Evolutionary conservation across 2,888 invertebrate species (phyloP).

Genomic region (Nemotelus nigrinus): DNA sequence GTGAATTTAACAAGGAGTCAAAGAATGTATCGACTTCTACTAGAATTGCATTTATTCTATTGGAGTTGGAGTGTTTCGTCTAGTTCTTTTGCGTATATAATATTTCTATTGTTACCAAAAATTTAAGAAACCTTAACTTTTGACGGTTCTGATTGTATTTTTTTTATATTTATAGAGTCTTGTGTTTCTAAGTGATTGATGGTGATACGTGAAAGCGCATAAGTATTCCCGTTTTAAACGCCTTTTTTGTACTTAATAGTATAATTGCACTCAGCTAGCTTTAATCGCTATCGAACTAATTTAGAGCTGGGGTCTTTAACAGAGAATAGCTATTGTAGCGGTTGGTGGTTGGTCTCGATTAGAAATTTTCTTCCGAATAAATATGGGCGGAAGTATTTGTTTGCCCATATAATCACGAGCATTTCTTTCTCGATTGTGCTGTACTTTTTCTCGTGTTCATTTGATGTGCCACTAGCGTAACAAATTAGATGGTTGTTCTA

Average conservation of each 20-base stretch:
- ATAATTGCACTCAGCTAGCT: not conserved
- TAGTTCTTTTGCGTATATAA: not conserved
- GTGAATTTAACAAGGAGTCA: not conserved
- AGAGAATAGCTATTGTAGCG: not conserved
- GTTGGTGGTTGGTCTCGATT: conserved; percentile 48
- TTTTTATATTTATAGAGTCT: no score
- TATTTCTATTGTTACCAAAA: conserved; percentile 1
- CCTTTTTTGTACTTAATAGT: conserved; percentile 10
- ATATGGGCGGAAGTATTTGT: conserved; percentile 50
- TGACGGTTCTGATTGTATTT: not conserved
- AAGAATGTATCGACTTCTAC: not conserved
- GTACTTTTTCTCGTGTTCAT: conserved; percentile 46
- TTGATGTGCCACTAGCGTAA: conserved; percentile 50
- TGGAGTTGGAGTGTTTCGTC: not conserved
- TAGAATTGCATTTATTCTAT: not conserved
- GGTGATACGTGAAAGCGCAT: not conserved
- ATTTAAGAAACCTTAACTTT: not conserved
- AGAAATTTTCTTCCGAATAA: conserved; percentile 46
- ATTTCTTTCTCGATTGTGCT: conserved; percentile 53
- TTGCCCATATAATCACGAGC: conserved; percentile 48
- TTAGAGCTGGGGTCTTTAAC: conserved; percentile 18
- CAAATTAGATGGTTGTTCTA: conserved; percentile 51
- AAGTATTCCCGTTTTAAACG: conserved; percentile 12
- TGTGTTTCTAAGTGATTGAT: no score
- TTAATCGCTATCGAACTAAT: not conserved